These are phyloP conservation scores for Diabrotica balteata DNA, from an alignment of 2,888 invertebrate genomes.

Conservation along the genomic window DNA sequence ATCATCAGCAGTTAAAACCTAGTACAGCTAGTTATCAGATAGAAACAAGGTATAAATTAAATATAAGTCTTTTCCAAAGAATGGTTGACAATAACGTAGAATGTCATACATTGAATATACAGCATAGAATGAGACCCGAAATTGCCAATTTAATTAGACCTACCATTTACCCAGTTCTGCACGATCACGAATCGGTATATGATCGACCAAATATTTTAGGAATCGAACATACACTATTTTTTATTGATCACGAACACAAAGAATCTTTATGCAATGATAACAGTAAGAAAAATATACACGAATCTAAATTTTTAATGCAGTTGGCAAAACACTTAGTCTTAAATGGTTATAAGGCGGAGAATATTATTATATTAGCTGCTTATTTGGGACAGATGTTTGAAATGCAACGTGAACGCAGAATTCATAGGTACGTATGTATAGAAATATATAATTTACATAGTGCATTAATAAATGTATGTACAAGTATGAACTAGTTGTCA, in stretches of 20 bases:
- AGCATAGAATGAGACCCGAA: constrained; percentile 79
- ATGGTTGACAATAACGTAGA: constrained; percentile 69
- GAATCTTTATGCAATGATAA: constrained; percentile 66
- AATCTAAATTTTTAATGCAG: constrained; percentile 69
- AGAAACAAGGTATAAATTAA: constrained; percentile 69
- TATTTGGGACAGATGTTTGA: constrained; percentile 75
- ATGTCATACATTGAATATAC: constrained; percentile 62
- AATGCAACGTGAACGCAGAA: constrained; percentile 65
- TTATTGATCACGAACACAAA: constrained; percentile 67
- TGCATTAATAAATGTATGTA: too few relatives aligned
- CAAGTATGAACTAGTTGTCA: too few relatives aligned
- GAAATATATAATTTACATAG: too few relatives aligned
- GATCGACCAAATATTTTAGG: constrained; percentile 68
- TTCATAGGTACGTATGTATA: constrained; percentile 55
- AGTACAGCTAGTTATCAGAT: constrained; percentile 73
- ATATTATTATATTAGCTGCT: constrained; percentile 77
- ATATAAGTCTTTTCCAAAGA: constrained; percentile 80
- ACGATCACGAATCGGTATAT: constrained; percentile 67
- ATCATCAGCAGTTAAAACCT: constrained; percentile 69
- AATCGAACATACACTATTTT: constrained; percentile 70
- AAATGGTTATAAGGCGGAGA: constrained; percentile 66
- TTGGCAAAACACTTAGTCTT: constrained; percentile 69
- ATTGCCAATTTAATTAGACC: constrained; percentile 70
- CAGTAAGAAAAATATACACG: constrained; percentile 70
- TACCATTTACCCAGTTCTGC: constrained; percentile 70